These are phyloP conservation scores for Sus cebifrons DNA, from an alignment of 2,797 vertebrate species.

Conservation along the genomic window DNA sequence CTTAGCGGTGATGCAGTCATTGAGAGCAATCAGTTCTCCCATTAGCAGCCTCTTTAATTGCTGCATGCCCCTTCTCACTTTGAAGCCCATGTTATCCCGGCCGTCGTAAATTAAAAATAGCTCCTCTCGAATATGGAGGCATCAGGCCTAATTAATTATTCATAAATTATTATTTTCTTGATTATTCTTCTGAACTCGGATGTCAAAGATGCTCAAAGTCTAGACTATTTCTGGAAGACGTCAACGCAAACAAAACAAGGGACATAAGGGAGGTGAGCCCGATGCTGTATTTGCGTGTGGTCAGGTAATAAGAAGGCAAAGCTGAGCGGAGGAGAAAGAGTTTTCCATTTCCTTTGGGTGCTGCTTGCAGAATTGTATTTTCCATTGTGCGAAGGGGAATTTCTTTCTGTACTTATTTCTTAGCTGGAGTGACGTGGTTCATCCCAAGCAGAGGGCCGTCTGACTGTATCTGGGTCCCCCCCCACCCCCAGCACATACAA, in stretches of 20 bases:
- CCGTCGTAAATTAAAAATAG: slow-evolving; percentile 86
- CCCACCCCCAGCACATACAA: too few species aligned
- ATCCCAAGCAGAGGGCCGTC: accelerated
- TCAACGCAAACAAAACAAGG: slow-evolving; percentile 69
- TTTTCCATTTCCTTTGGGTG: not conserved
- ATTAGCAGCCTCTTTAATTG: slow-evolving; percentile 79
- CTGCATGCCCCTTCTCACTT: slow-evolving; percentile 60
- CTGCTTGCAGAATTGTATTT: not conserved
- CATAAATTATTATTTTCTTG: slow-evolving; percentile 89
- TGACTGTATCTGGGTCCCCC: not conserved
- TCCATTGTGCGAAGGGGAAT: not conserved
- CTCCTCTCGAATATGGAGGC: slow-evolving; percentile 78
- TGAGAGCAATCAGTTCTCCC: slow-evolving; percentile 69
- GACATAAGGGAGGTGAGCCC: slow-evolving; percentile 67
- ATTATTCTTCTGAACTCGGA: slow-evolving; percentile 87
- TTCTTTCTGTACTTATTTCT: not conserved
- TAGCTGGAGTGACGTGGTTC: too few species aligned
- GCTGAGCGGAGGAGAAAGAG: not conserved
- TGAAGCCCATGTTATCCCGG: slow-evolving; percentile 72
- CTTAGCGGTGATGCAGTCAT: slow-evolving; percentile 25
- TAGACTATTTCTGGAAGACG: slow-evolving; percentile 83
- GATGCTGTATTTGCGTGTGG: not conserved
- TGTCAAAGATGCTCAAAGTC: slow-evolving; percentile 85
- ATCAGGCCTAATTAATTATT: slow-evolving; percentile 88
- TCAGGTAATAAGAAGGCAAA: not conserved